Base-by-base conservation (phyloP, 2,888 invertebrate genomes). In the Tryphoninae sp. region DNA sequence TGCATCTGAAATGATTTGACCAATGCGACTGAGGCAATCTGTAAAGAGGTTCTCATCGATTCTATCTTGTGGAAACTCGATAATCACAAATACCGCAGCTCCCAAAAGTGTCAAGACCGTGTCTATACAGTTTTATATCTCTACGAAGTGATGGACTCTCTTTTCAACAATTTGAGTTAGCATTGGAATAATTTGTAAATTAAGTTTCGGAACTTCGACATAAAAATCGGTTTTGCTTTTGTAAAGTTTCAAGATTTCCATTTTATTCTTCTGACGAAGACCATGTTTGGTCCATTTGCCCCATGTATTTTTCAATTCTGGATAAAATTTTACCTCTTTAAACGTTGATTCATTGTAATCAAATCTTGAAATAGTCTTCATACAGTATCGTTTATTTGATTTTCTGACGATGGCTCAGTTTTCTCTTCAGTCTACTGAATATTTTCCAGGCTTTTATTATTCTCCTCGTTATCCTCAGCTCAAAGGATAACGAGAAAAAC, bases 21-120 rank as follows among this genome's bases (percentile, higher is more conserved):
- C 78, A 7, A 75, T 68, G 40, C 75, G 83, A 59, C 67, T 80
- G 1, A 83, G 65, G n/a, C 67, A 72, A 22, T 80, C 58, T 23
- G 72, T 75, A 13, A 68, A 58, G 0, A 62, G 33, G 8, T 53
- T 16, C 33, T 82, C 72, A 13, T 67, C 82, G 1, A 79, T 16
- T 13, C 73, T 72, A 9, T 76, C 72, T 53, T 82, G 61, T 13
- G 79, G 51, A 22, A 23, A 72, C 1, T 79, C 76, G 19, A 79
- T 40, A 11, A 76, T 19, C 45, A 72, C 26, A 4, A 76, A 75
- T 7, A 82, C 78, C 11, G 65, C 49, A 8, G 79, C 82, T 6
- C 67, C 82, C 1, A 72, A 49, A 13, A 62, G 75, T 9, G 68
- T 45, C 40, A 76, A 51, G 2, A 80, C 82, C 9, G 77, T 78